Evolutionary conservation across 2,797 vertebrate genomes (phyloP).

Genomic region (Haliaeetus albicilla): DNA sequence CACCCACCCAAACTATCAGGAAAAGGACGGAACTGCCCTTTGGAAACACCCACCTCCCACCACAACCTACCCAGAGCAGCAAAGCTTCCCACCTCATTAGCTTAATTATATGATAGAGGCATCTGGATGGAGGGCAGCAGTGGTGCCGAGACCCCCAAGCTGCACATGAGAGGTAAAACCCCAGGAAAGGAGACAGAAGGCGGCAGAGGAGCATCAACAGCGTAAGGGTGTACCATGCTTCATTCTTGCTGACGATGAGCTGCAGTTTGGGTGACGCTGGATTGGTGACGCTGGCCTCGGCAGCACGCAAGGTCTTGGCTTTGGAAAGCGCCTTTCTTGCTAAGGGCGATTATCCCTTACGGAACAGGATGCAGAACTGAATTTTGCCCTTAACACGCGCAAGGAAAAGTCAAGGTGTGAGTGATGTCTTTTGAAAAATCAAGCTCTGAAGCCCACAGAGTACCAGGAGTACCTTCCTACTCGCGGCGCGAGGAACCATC

Average conservation of each 20-base stretch:
- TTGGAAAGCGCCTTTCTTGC: neutral
- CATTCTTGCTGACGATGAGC: neutral
- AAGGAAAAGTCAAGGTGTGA: neutral
- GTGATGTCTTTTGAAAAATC: accelerated
- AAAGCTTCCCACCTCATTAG: neutral
- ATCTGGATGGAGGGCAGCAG: neutral
- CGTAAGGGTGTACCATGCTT: accelerated
- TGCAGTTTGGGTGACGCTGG: accelerated
- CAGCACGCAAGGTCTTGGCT: neutral
- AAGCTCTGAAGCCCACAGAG: neutral
- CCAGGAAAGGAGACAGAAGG: neutral
- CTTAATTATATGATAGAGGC: neutral
- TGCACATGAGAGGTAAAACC: neutral
- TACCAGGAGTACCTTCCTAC: neutral
- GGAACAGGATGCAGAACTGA: neutral
- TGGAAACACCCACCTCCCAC: neutral
- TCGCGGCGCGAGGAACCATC: accelerated
- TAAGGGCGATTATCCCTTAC: neutral
- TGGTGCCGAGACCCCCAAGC: neutral
- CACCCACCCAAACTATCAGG: neutral
- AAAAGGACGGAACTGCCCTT: neutral
- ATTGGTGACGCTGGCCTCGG: accelerated
- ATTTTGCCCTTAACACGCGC: neutral
- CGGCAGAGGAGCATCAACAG: neutral
- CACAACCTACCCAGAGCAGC: neutral